phyloP scores from a whole-genome alignment of 2,113 vertebrate species.

The Pyrgilauda ruficollis region DNA sequence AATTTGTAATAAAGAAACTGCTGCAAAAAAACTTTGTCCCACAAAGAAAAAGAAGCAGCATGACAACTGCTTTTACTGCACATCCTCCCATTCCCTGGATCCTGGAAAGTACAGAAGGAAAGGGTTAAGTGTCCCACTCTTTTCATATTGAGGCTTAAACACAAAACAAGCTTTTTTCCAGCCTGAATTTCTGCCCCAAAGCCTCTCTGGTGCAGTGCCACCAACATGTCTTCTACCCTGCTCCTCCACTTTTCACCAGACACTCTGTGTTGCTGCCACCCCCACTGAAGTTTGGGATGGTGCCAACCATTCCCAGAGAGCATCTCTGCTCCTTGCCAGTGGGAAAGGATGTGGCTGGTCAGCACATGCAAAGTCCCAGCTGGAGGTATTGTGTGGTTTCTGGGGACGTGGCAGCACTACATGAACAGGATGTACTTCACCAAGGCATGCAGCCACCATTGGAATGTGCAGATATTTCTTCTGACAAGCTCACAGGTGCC shows the following conservation, averaged over 20 bases:
- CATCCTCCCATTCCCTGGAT: not conserved
- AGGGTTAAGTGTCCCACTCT: not conserved
- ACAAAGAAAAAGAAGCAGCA: not conserved
- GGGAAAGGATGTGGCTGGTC: not conserved
- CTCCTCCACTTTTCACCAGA: not conserved
- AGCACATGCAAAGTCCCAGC: not conserved
- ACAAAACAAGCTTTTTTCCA: not conserved
- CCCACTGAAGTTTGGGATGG: not conserved
- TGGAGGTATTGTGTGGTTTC: not conserved
- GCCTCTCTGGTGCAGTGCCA: not conserved
- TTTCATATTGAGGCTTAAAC: not conserved
- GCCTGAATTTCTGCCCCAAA: not conserved
- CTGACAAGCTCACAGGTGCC: not conserved
- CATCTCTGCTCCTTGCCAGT: not conserved
- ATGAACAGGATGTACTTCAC: not conserved
- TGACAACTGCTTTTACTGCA: not conserved
- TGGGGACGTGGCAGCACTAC: not conserved
- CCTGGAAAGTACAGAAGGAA: not conserved
- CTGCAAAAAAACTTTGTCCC: not conserved
- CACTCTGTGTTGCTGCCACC: accelerated
- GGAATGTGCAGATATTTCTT: accelerated
- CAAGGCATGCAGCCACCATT: accelerated
- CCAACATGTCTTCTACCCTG: accelerated
- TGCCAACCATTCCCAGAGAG: not conserved
- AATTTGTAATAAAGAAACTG: not conserved